Conservation (phyloP, 2,797 vertebrate genomes). For the Microtus obscurus region DNA sequence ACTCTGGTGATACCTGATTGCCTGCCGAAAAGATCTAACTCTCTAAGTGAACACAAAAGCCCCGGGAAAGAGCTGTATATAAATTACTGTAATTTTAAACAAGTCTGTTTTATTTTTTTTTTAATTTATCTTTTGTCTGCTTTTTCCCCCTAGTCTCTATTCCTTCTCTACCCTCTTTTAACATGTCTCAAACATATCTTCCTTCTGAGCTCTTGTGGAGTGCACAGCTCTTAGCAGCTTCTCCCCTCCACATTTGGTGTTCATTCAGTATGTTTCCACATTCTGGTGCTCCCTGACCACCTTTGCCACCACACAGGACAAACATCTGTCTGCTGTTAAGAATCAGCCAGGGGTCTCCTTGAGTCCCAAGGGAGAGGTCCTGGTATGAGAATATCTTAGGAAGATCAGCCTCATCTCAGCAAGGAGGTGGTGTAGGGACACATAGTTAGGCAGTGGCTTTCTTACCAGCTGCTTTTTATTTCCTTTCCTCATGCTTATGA, state of each 20-base stretch:
- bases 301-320: not conserved
- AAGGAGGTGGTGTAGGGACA: not conserved
- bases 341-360: not conserved
- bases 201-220: not conserved
- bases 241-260: constrained; percentile 11
- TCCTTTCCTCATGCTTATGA: not conserved
- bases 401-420: not conserved
- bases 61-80: not conserved
- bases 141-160: not conserved
- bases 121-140: too few species aligned
- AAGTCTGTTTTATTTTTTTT: not conserved
- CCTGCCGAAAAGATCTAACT: constrained; percentile 6
- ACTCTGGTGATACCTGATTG: not conserved
- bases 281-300: not conserved
- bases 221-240: not conserved
- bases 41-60: not conserved
- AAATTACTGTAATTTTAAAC: not conserved
- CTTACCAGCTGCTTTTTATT: constrained; percentile 23
- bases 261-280: not conserved
- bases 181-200: not conserved
- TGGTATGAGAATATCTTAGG: not conserved
- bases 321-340: not conserved
- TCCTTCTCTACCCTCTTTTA: not conserved
- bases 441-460: not conserved
- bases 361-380: not conserved